A percentile compares a stretch with the other conserved stretches of the same genome.
These are phyloP conservation scores for Dipodomys merriami DNA, from an alignment of 2,113 vertebrate genomes.

Conservation along the genomic window DNA sequence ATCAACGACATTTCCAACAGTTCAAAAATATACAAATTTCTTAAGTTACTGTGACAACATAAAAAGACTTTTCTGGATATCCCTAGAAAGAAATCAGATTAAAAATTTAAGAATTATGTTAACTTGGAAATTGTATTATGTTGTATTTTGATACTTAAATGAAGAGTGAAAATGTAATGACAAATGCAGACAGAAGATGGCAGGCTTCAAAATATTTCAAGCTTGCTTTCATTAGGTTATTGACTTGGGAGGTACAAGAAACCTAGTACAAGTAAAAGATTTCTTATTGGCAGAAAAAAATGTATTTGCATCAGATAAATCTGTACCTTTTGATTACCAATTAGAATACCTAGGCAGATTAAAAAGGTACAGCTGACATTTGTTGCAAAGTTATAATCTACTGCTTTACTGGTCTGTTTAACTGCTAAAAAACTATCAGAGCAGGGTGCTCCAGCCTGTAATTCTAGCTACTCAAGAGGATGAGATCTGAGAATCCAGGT, in stretches of 20 bases:
- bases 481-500: too few species aligned
- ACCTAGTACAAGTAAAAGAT: background rate
- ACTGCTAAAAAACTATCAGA: background rate
- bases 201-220: conserved; percentile 59
- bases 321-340: background rate
- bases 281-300: background rate
- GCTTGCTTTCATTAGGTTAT: background rate
- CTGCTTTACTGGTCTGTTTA: conserved; percentile 14
- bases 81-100: background rate
- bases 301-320: background rate
- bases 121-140: background rate
- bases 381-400: conserved; percentile 15
- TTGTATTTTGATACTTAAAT: background rate
- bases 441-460: too few species aligned
- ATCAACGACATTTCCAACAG: background rate
- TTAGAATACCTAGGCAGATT: background rate
- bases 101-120: background rate
- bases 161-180: conserved; percentile 36
- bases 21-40: conserved; percentile 7
- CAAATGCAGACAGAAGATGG: conserved; percentile 56
- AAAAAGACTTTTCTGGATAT: background rate
- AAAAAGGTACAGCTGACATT: background rate
- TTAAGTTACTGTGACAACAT: background rate
- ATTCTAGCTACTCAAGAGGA: too few species aligned
- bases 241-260: background rate